phyloP scores from a whole-genome alignment of 2,888 invertebrate species.

The Drosophila antonietae region DNA sequence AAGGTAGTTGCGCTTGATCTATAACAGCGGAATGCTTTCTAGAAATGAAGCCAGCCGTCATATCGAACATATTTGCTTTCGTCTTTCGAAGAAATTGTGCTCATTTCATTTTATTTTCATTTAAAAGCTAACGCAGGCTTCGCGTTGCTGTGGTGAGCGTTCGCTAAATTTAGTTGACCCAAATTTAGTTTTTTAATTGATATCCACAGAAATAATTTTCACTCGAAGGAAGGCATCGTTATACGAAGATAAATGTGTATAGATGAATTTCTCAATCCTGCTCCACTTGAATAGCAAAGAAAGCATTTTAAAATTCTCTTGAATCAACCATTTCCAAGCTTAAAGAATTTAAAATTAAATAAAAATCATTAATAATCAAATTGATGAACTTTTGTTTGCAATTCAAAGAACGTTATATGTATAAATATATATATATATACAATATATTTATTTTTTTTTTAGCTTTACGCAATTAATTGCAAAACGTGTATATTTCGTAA shows the following conservation, averaged over 20 bases:
- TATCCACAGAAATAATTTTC: background rate
- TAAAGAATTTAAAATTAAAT: background rate
- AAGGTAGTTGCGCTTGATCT: background rate
- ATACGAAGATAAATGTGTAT: background rate
- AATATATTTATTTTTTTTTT: background rate
- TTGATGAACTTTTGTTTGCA: background rate
- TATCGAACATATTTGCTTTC: background rate
- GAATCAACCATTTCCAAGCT: background rate
- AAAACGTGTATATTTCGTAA: conserved; percentile 17
- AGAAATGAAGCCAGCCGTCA: background rate
- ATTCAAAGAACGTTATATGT: background rate
- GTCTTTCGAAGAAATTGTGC: background rate
- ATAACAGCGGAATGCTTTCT: background rate
- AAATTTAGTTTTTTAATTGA: background rate
- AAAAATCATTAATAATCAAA: background rate
- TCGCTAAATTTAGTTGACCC: background rate
- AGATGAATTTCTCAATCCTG: background rate
- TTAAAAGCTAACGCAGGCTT: too few relatives aligned
- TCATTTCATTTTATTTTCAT: background rate
- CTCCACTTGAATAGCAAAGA: background rate
- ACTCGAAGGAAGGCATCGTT: background rate
- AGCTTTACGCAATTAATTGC: background rate
- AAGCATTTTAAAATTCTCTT: background rate
- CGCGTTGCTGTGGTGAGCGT: background rate
- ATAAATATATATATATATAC: too few relatives aligned